A percentile compares a stretch with the other conserved stretches of the same genome.
Conservation (phyloP, 2,113 vertebrate genomes). For the Callorhinus ursinus region DNA sequence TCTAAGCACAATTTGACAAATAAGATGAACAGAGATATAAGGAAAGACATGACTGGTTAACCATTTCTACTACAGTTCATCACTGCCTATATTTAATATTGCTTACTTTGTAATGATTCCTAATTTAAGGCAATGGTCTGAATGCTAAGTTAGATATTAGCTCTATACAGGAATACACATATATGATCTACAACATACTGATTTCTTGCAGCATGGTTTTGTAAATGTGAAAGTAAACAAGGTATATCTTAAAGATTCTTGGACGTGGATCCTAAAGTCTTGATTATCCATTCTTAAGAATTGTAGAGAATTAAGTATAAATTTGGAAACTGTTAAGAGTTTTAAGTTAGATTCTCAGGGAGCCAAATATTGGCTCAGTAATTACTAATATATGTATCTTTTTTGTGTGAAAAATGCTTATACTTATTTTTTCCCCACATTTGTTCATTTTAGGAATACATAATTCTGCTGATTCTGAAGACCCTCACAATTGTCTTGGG, state of each 20-base stretch:
- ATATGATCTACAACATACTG: not conserved
- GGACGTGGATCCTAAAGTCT: not conserved
- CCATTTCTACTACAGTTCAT: not conserved
- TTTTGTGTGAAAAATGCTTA: not conserved
- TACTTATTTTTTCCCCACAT: not conserved
- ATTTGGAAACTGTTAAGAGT: not conserved
- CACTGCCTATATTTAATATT: not conserved
- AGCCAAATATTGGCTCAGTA: not conserved
- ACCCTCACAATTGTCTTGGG: not conserved
- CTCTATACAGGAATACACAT: not conserved
- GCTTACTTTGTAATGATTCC: not conserved
- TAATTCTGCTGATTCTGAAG: not conserved
- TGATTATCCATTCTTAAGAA: not conserved
- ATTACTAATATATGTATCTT: not conserved
- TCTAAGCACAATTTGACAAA: not conserved
- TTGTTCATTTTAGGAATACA: not conserved
- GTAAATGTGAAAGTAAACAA: not conserved
- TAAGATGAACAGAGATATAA: not conserved
- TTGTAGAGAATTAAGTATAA: not conserved
- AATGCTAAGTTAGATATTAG: not conserved
- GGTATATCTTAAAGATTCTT: not conserved
- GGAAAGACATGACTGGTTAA: not conserved
- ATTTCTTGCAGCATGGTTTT: not conserved
- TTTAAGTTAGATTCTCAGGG: not conserved
- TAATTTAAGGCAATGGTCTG: not conserved